Percentiles rank a stretch among this genome's conserved stretches.
Conservation (phyloP, 1,140 invertebrate genomes). For the Ericerus pela region DNA sequence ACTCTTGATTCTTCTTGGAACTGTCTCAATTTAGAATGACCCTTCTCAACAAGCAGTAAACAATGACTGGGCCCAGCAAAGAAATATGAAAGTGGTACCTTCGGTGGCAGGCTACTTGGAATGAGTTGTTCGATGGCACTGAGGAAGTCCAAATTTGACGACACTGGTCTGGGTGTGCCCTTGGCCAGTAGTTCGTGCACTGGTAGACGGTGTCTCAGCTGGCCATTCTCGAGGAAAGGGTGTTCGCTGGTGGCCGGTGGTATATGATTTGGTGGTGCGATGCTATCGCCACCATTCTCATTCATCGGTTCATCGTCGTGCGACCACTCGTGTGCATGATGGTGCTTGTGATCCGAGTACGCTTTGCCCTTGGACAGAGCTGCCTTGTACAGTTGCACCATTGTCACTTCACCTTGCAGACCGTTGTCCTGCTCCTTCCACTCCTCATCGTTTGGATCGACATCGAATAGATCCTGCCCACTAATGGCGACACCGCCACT, state of each 20-base stretch:
- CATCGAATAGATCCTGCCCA: constrained; percentile 50
- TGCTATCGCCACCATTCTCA: no score
- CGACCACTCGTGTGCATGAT: constrained; percentile 61
- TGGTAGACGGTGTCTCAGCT: constrained; percentile 21
- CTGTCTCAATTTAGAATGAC: no score
- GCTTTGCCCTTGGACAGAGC: constrained; percentile 65
- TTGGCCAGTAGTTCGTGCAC: constrained; percentile 20
- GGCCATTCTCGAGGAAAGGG: constrained; percentile 18
- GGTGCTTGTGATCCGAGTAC: constrained; percentile 67
- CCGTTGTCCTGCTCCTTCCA: constrained; percentile 35
- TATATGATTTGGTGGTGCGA: no score
- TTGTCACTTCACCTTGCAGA: constrained; percentile 56
- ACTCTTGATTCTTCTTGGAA: no score
- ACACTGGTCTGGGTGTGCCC: background rate
- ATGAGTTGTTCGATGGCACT: no score
- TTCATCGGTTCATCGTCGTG: no score
- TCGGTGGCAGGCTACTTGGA: no score
- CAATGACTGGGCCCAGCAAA: no score
- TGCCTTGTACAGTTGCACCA: constrained; percentile 59
- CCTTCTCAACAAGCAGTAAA: no score
- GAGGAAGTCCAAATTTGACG: no score
- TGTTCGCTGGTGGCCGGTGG: constrained; percentile 13
- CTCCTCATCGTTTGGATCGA: constrained; percentile 41
- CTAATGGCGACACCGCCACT: constrained; percentile 54
- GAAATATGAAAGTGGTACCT: no score